A percentile compares a stretch with the other conserved stretches of the same genome.
phyloP scores from a whole-genome alignment of 2,113 vertebrate species.

The Spizaetus ornatus region DNA sequence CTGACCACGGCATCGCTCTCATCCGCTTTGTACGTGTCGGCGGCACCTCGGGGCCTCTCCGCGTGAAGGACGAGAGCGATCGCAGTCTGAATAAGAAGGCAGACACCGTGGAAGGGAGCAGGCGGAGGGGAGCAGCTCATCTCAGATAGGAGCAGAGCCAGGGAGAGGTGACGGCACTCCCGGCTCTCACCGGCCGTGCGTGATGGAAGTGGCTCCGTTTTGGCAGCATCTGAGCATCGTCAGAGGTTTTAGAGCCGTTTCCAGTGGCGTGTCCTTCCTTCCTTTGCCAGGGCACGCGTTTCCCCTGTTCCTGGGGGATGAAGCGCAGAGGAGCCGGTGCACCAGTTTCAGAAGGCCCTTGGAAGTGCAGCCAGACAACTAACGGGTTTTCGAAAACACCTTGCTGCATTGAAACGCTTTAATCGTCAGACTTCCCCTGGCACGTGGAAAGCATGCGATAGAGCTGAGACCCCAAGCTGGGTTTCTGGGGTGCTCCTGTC shows the following conservation, averaged over 20 bases:
- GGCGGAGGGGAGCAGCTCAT: too few relatives aligned
- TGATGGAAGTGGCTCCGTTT: not conserved
- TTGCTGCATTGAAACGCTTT: rapidly evolving
- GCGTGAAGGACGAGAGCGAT: not conserved
- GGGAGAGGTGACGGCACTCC: not conserved
- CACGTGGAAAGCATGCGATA: rapidly evolving
- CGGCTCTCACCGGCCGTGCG: rapidly evolving
- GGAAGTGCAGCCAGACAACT: not conserved
- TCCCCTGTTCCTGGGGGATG: not conserved
- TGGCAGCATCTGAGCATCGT: not conserved
- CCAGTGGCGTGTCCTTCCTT: not conserved
- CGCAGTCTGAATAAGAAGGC: not conserved
- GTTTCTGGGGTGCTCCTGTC: not conserved
- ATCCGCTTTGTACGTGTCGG: rapidly evolving
- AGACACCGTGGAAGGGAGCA: not conserved
- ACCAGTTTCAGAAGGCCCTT: not conserved
- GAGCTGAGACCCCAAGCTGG: not conserved
- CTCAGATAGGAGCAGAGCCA: not conserved
- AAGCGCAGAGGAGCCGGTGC: not conserved
- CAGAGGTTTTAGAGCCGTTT: not conserved
- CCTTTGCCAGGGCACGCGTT: rapidly evolving
- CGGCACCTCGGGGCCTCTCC: not conserved
- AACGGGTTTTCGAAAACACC: not conserved
- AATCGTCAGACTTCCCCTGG: not conserved
- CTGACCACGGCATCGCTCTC: not conserved